Base-by-base conservation (phyloP, 2,797 vertebrate species). In the Morus bassanus region DNA sequence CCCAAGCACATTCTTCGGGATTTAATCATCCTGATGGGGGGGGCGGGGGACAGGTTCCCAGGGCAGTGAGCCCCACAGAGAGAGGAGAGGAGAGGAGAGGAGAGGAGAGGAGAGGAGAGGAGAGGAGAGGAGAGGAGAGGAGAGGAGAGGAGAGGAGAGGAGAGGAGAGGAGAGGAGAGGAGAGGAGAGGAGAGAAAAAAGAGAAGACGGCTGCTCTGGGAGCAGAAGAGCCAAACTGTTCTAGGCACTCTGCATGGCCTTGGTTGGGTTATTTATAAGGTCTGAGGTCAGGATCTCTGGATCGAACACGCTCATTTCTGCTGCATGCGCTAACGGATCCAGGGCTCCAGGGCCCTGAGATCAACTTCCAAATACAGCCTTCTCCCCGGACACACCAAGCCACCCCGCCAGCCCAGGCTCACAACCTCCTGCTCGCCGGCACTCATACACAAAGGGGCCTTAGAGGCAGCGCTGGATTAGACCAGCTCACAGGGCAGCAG, bases 351-450 rank as follows among this genome's bases (percentile, higher is more conserved):
- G 48, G 74, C 56, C 57, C 74, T 92, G 95, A 94, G 78, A 79
- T 96, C 86, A 95, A 4, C 70, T 88, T 89, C 94, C 95, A 91
- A 92, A 94, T 35, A 11, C 80, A 91, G 80, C 76, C 68, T 31
- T 39, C 59, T 28, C 45, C 75, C 46, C 1, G 5, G 79, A 31
- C 43, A 50, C 93, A 65, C 18, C 0, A 7, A 69, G 89, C 60
- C 70, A 60, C 60, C 10, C 27, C 5, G 0, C 30, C 33, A 24
- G 75, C 31, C 46, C 0, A 0, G 48, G 70, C 14, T 68, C 43
- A 46, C n/a, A 24, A 12, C 57, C 80, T 73, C 17, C 69, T 63
- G 77, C 67, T 85, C 39, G 7, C 53, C 1, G 1, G 79, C 53
- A 15, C 77, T 63, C 0, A 0, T 9, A 43, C 73, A 43, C 53